Conservation (phyloP, 2,797 vertebrate species). For the Danio choprae region DNA sequence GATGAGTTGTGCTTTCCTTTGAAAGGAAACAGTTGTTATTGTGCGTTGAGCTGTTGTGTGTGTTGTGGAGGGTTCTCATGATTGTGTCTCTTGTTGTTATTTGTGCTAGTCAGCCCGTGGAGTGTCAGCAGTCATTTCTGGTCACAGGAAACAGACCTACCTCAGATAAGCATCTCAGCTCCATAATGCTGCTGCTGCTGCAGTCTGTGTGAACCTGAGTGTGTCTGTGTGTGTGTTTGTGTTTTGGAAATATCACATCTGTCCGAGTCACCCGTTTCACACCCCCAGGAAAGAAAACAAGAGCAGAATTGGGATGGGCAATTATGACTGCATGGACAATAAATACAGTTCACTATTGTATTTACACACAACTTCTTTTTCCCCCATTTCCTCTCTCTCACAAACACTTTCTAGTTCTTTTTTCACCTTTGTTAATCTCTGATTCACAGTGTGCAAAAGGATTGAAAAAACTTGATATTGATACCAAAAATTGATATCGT, state of each 20-base stretch:
- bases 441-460: background rate
- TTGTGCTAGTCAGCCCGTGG: constrained; percentile 46
- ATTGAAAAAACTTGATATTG: too few species aligned
- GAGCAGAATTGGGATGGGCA: constrained; percentile 41
- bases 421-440: constrained; percentile 21
- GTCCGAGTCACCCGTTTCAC: background rate
- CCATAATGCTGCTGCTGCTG: constrained; percentile 33
- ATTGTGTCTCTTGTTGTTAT: constrained; percentile 58
- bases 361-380: constrained; percentile 8
- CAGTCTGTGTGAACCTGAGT: constrained; percentile 28
- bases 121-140: constrained; percentile 47
- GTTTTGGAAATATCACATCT: constrained; percentile 53
- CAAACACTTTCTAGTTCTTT: background rate
- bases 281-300: constrained; percentile 45
- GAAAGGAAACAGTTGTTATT: constrained; percentile 44
- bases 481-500: too few species aligned
- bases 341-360: constrained; percentile 52
- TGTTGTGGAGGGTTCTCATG: constrained; percentile 36
- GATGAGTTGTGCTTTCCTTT: constrained; percentile 31
- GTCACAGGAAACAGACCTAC: constrained; percentile 59
- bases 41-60: background rate
- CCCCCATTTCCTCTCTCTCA: constrained; percentile 32
- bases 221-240: constrained; percentile 57
- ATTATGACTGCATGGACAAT: constrained; percentile 45
- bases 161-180: constrained; percentile 51